phyloP scores from a whole-genome alignment of 2,888 invertebrate species.

The Deilephila elpenor region DNA sequence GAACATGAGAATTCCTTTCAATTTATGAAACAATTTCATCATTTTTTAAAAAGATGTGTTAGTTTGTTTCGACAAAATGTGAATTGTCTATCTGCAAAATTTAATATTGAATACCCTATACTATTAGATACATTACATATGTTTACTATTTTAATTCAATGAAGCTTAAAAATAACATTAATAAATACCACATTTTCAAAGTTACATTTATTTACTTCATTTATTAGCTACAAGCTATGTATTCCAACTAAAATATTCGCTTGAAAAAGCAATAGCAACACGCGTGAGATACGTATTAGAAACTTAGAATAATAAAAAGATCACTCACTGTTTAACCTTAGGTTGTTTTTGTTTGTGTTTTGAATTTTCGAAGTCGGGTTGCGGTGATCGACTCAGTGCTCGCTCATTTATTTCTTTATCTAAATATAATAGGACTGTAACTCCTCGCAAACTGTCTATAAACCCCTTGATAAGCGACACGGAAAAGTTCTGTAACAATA shows the following conservation, averaged over 20 bases:
- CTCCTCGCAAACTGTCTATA: constrained; percentile 91
- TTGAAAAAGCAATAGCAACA: background rate
- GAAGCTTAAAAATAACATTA: too few relatives aligned
- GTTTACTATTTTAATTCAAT: too few relatives aligned
- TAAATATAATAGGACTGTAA: constrained; percentile 89
- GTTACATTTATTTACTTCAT: background rate
- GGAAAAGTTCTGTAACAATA: constrained; percentile 86
- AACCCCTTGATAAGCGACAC: constrained; percentile 88
- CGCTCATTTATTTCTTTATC: constrained; percentile 91
- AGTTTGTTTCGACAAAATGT: too few relatives aligned
- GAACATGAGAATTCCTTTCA: background rate
- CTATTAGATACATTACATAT: too few relatives aligned
- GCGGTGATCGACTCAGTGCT: constrained; percentile 82
- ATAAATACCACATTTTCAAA: too few relatives aligned
- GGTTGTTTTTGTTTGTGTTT: constrained; percentile 76
- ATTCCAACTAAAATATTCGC: background rate
- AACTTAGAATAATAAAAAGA: constrained; percentile 31
- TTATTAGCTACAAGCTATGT: background rate
- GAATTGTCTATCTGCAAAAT: too few relatives aligned
- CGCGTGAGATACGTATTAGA: background rate
- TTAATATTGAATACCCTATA: too few relatives aligned
- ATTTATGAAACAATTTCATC: background rate
- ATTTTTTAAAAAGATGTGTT: background rate
- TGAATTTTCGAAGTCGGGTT: constrained; percentile 70
- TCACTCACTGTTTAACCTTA: constrained; percentile 82